Conservation (phyloP, 2,113 vertebrate genomes). For the Lophius piscatorius region DNA sequence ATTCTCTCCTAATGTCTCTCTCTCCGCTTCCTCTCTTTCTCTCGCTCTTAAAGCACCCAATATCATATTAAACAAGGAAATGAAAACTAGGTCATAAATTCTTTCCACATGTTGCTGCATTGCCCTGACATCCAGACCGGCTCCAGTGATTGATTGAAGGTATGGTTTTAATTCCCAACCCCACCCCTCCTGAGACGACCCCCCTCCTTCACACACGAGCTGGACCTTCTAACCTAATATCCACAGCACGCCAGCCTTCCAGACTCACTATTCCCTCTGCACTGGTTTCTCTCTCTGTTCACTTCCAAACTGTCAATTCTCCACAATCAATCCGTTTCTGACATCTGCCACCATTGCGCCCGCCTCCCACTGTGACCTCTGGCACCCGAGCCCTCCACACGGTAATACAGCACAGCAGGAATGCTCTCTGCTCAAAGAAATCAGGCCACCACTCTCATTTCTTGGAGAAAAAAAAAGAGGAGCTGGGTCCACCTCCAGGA, state of each 20-base stretch:
- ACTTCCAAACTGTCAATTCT: constrained; percentile 53
- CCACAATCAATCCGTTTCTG: constrained; percentile 31
- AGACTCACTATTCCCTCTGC: constrained; percentile 32
- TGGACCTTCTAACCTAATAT: constrained; percentile 58
- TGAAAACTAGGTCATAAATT: constrained; percentile 85
- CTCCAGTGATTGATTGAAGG: constrained; percentile 75
- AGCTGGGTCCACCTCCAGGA: background rate
- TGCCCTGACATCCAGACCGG: constrained; percentile 66
- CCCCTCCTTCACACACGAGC: constrained; percentile 4
- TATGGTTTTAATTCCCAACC: constrained; percentile 75
- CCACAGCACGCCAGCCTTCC: constrained; percentile 47
- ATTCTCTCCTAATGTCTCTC: constrained; percentile 26
- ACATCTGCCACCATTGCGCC: background rate
- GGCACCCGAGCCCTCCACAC: constrained; percentile 14
- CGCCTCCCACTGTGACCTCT: constrained; percentile 2
- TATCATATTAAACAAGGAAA: constrained; percentile 79
- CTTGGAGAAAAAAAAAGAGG: constrained; percentile 31
- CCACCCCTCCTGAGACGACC: constrained; percentile 25
- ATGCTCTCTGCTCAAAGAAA: constrained; percentile 27
- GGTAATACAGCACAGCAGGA: constrained; percentile 37
- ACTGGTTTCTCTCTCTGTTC: constrained; percentile 41
- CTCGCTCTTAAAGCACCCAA: constrained; percentile 44
- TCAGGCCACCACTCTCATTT: constrained; percentile 17
- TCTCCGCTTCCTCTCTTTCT: constrained; percentile 33
- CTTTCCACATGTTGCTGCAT: constrained; percentile 82